A percentile compares a stretch with the other conserved stretches of the same genome.
phyloP scores from a whole-genome alignment of 2,797 vertebrate species.

The Mus caroli region DNA sequence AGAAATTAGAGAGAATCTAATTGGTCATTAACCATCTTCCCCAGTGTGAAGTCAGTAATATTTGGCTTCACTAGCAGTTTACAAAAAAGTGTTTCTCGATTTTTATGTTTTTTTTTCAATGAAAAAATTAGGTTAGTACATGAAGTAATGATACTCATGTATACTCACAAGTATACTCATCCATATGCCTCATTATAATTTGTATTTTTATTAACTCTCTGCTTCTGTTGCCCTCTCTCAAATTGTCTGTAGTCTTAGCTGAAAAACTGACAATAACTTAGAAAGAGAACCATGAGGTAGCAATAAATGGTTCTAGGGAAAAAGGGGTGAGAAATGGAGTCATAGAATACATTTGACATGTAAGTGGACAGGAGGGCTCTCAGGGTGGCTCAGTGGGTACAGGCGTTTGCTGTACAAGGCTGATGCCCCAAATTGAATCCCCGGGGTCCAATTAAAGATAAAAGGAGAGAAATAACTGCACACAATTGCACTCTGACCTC shows the following conservation, averaged over 20 bases:
- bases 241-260: slow-evolving; percentile 56
- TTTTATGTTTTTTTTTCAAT: too few relatives aligned
- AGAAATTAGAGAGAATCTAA: neutral
- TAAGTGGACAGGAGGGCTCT: too few relatives aligned
- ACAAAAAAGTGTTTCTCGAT: neutral
- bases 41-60: neutral
- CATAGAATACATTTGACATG: neutral
- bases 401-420: neutral
- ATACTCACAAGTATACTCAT: neutral
- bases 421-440: neutral
- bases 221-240: neutral
- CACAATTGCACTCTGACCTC: neutral
- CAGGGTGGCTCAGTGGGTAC: neutral
- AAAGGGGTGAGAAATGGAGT: neutral
- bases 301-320: neutral
- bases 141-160: neutral
- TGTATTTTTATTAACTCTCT: neutral
- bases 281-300: neutral
- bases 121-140: neutral
- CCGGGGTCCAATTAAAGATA: neutral
- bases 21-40: neutral
- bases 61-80: neutral
- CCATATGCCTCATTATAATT: neutral
- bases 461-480: neutral
- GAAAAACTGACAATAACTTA: slow-evolving; percentile 46